A percentile compares a stretch with the other conserved stretches of the same genome.
phyloP scores from a whole-genome alignment of 2,797 vertebrate genomes.

The Scolopax rusticola region DNA sequence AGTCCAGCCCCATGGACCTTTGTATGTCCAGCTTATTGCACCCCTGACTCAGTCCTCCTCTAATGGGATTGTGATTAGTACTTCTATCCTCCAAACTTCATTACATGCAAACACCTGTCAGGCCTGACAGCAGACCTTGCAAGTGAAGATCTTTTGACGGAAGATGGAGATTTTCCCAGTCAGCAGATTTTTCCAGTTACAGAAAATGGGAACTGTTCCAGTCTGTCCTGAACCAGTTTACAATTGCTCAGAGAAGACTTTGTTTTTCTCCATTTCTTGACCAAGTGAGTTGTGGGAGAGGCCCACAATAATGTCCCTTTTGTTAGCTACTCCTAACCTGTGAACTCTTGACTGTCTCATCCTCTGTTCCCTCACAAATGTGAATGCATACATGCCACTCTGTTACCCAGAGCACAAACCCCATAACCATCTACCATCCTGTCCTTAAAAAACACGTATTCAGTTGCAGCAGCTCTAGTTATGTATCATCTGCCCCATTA shows the following conservation, averaged over 20 bases:
- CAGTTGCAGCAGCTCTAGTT: not conserved
- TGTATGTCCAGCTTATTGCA: not conserved
- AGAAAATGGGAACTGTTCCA: not conserved
- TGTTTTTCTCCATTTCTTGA: not conserved
- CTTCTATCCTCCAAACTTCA: not conserved
- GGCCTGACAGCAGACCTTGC: not conserved
- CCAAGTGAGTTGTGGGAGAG: not conserved
- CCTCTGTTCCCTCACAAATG: not conserved
- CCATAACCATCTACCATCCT: not conserved
- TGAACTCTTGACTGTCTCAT: not conserved
- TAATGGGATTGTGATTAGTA: not conserved
- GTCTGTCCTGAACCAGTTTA: not conserved
- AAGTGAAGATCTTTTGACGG: not conserved
- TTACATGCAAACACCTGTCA: not conserved
- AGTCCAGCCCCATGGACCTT: not conserved
- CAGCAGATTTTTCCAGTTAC: not conserved
- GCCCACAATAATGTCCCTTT: not conserved
- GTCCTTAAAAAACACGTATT: not conserved
- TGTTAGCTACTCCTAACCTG: not conserved
- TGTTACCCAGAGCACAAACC: not conserved
- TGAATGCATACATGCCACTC: not conserved
- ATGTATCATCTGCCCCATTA: accelerated
- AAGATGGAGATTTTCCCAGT: not conserved
- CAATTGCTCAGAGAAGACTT: not conserved
- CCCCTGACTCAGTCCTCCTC: not conserved